Evolutionary conservation across 2,797 vertebrate species (phyloP), one percentile per base, ranked within the genome.

Genomic region (Cichlasoma orientale): DNA sequence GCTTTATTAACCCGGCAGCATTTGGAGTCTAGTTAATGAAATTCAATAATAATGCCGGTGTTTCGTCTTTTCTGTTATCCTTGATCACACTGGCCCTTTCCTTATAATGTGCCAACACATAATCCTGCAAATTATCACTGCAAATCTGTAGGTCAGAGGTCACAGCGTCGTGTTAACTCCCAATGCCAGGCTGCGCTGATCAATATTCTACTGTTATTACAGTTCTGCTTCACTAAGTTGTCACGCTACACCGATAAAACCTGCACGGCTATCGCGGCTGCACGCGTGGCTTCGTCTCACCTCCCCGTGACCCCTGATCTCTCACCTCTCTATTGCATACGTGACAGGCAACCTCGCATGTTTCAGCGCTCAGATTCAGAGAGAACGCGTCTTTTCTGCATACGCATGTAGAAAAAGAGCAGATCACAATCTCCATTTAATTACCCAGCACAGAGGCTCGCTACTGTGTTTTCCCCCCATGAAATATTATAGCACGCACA

Each of bases 401-500:
- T 61, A 47, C 0, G 44, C 54, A 44, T 53, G 54, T 56, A 58
- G 68, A 80, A 89, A 83, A 90, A 85, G 66, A 84, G 61, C 23
- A 80, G 58, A 86, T 78, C 72, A 68, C 25, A 70, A 82, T 75
- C 56, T 86, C 63, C 70, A 25, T 88, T 86, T 90, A 90, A 90
- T 90, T 90, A 88, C 85, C 55, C 3, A 21, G 74, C 80, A 87
- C 77, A 50, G 66, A 85, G 78, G 21, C 81, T 80, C n/a, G 21
- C 68, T 56, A 36, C 58, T 52, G 57, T 68, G 70, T 79, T 92
- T 86, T 84, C 85, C 72, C 77, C 21, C 72, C n/a, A 27, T 88
- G 88, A 92, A 90, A 83, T 88, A 90, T 92, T 83, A 85, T 16
- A 72, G 78, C 74, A n/a, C 41, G 69, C 82, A 57, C 79, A 83